phyloP scores from a whole-genome alignment of 2,113 vertebrate genomes.

The Platanista minor region DNA sequence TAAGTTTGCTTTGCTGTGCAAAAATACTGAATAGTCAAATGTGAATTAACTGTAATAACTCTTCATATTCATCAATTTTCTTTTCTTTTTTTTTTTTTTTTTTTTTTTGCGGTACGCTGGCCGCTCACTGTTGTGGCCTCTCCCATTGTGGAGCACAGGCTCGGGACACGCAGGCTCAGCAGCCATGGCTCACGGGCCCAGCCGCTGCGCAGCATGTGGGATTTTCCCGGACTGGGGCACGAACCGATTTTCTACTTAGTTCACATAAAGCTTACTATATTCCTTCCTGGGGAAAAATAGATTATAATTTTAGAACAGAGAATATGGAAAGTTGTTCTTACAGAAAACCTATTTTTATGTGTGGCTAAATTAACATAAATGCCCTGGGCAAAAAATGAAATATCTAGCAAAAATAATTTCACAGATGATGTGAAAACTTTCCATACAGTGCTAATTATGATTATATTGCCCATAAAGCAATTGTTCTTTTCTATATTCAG shows the following conservation, averaged over 20 bases:
- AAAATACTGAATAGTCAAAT: constrained; percentile 30
- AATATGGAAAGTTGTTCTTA: constrained; percentile 37
- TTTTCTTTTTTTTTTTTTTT: too few species aligned
- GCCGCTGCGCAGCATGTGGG: too few species aligned
- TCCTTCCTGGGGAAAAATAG: background rate
- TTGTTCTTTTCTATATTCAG: background rate
- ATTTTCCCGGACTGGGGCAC: too few species aligned
- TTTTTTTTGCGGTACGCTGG: too few species aligned
- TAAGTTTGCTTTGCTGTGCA: background rate
- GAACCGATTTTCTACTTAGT: too few species aligned
- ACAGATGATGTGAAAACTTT: constrained; percentile 13
- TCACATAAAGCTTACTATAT: constrained; percentile 5
- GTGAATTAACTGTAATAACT: background rate
- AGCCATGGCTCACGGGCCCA: too few species aligned
- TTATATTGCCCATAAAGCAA: constrained; percentile 5
- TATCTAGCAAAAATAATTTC: constrained; percentile 45
- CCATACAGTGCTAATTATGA: background rate
- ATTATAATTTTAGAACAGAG: constrained; percentile 33
- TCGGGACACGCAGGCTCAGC: too few species aligned
- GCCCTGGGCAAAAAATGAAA: constrained; percentile 26
- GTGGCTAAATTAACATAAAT: constrained; percentile 41
- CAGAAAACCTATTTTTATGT: constrained; percentile 36
- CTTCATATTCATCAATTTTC: background rate
- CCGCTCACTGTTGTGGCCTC: too few species aligned
- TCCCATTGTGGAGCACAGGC: too few species aligned